Evolutionary conservation across 2,888 invertebrate genomes (phyloP).

Genomic region (Raillietiella orientalis): DNA sequence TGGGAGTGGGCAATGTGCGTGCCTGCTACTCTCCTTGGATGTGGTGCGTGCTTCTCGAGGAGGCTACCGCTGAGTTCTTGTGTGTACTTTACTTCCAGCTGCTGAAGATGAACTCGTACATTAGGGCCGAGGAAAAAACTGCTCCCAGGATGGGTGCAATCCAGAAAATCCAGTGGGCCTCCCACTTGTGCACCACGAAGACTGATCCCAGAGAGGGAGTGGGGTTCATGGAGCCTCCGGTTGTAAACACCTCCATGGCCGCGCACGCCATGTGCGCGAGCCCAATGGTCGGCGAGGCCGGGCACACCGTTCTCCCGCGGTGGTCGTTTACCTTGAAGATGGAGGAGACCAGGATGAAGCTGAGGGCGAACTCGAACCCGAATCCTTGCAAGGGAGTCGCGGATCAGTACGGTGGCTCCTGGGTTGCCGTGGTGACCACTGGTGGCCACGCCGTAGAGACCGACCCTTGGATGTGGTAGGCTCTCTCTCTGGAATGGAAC

Average conservation of each 20-base stretch:
- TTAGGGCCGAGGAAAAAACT: conserved; percentile 34
- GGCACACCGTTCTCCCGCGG: conserved; percentile 23
- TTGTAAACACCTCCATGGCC: conserved; percentile 26
- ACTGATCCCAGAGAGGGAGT: conserved; percentile 65
- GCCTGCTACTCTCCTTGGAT: too few species aligned
- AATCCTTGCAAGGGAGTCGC: conserved; percentile 40
- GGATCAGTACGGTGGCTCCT: conserved; percentile 10
- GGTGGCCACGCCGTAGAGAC: conserved; percentile 43
- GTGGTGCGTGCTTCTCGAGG: conserved; percentile 30
- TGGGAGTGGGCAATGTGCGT: too few species aligned
- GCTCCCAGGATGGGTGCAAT: conserved; percentile 57
- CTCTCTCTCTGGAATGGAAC: too few species aligned
- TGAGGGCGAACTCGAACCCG: conserved; percentile 49
- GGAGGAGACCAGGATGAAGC: conserved; percentile 51
- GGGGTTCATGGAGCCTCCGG: conserved; percentile 59
- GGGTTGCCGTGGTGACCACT: conserved; percentile 37
- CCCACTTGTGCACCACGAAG: conserved; percentile 69
- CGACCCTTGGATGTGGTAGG: too few species aligned
- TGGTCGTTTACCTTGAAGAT: conserved; percentile 27
- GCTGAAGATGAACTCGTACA: conserved; percentile 43
- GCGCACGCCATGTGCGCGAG: conserved; percentile 53
- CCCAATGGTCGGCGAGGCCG: conserved; percentile 34
- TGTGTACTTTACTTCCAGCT: conserved; percentile 14
- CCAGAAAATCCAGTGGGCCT: conserved; percentile 76
- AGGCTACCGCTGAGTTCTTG: conserved; percentile 27